Conservation (phyloP, 2,888 invertebrate species). For the Sesia bembeciformis region DNA sequence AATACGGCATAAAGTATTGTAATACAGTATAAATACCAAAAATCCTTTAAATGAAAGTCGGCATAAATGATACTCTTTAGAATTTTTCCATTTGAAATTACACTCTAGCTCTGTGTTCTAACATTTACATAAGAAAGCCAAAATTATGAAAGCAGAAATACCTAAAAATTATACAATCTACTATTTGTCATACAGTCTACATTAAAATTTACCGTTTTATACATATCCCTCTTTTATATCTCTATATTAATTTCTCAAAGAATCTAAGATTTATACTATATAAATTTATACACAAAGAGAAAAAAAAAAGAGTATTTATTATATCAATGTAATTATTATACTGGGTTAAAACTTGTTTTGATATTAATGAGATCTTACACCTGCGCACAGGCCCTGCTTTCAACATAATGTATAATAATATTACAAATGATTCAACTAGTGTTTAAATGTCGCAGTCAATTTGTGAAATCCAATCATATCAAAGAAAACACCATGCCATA, state of each 20-base stretch:
- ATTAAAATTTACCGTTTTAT: background rate
- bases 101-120: too few species aligned
- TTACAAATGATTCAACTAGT: background rate
- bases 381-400: conserved; percentile 6
- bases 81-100: too few species aligned
- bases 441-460: background rate
- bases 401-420: conserved; percentile 5
- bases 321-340: background rate
- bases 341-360: conserved; percentile 1
- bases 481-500: too few species aligned
- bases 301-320: background rate
- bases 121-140: too few species aligned
- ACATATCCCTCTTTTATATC: background rate
- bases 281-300: background rate
- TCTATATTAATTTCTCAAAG: background rate
- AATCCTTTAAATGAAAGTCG: too few species aligned
- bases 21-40: too few species aligned
- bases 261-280: background rate
- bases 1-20: too few species aligned
- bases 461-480: too few species aligned
- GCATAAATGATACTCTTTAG: too few species aligned
- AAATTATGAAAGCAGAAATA: too few species aligned
- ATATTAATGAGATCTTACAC: conserved; percentile 10
- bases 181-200: too few species aligned
- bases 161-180: too few species aligned